Base-by-base conservation (phyloP, 92 coral and sea anemone genomes). In the Palythoa heliodiscus region DNA sequence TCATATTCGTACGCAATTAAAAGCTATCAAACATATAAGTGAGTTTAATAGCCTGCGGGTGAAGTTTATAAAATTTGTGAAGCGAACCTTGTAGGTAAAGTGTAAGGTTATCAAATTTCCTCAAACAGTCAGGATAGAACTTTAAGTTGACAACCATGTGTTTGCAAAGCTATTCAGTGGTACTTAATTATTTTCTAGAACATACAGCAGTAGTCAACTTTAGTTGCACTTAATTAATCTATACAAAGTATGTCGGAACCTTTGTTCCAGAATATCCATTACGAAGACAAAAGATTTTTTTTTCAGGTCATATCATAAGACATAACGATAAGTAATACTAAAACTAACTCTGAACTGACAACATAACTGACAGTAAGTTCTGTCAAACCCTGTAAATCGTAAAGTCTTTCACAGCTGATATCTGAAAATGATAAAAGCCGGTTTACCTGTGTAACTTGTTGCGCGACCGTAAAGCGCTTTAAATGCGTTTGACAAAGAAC, bases 31-130 rank as follows among this genome's bases (percentile, higher is more conserved):
- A 64, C 29, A 52, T 35, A 15, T 35, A 50, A 25, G 17, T 66
- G 15, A 16, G 37, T 55, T 58, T 16, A 12, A 23, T 77, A 22
- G 83, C 83, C 83, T 78, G 54, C 83, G 83, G 83, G 71, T 61
- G 58, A 20, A 38, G 23, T 25, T 61, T 61, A 61, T 60, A 13
- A 78, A 78, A 20, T 60, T 35, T 16, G 17, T 68, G 71, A 52
- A 19, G 6, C 20, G 29, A 73, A 11, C 78, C 53, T 5, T 60
- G 71, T 61, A 25, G 24, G 22, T 61, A 48, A 38, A 19, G 48
- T 11, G 58, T 10, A 52, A 48, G 10, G 83, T 64, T 38, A 37
- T 40, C 39, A 78, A 78, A 35, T 19, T 60, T 60, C 71, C 53
- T 40, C 0, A 1, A 58, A n/a, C 71, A 38, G 38, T 39, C 35